Percentiles rank a stretch among this genome's conserved stretches.
phyloP scores from a whole-genome alignment of 2,888 invertebrate genomes.

The Patella depressa region DNA sequence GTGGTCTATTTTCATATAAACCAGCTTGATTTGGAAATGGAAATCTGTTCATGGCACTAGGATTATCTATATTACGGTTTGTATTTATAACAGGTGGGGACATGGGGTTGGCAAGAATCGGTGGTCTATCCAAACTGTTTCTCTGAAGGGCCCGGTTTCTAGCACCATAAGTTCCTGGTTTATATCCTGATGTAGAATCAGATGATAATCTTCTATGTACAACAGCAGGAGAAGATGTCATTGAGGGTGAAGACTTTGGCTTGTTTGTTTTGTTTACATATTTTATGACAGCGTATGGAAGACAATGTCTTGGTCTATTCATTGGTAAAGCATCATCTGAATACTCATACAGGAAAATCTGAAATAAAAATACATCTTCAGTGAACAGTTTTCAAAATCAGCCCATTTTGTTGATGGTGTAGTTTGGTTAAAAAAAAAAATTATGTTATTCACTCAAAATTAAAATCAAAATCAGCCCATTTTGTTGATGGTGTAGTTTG shows the following conservation, averaged over 20 bases:
- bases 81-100: not conserved
- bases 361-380: conserved; percentile 27
- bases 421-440: too few relatives aligned
- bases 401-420: too few relatives aligned
- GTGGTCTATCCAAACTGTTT: not conserved
- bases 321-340: conserved; percentile 58
- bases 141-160: not conserved
- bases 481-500: too few relatives aligned
- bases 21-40: too few relatives aligned
- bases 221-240: not conserved
- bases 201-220: not conserved
- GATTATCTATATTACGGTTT: not conserved
- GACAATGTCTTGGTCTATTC: conserved; percentile 53
- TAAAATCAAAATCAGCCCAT: too few relatives aligned
- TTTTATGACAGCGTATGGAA: conserved; percentile 54
- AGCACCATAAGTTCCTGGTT: conserved; percentile 1
- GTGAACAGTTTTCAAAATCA: too few relatives aligned
- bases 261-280: conserved; percentile 1
- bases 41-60: too few relatives aligned
- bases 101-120: not conserved
- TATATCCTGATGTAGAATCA: not conserved
- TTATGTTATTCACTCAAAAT: too few relatives aligned
- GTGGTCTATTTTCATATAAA: not conserved
- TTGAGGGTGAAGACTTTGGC: not conserved
- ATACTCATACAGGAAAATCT: conserved; percentile 63